phyloP scores from a whole-genome alignment of 1,140 invertebrate genomes.

The Drosophila bifasciata region DNA sequence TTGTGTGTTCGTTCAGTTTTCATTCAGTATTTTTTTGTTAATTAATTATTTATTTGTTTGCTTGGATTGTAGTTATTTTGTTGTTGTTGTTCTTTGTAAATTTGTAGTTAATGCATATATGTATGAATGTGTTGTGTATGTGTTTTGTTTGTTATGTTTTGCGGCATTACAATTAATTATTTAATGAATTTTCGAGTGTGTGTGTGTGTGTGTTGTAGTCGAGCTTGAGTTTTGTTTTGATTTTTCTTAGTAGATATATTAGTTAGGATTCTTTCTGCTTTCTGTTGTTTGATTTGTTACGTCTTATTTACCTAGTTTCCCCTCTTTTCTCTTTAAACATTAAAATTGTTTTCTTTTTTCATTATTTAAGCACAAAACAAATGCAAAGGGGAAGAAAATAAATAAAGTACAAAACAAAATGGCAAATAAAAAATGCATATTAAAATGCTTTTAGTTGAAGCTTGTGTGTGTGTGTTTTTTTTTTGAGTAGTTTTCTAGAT shows the following conservation, averaged over 20 bases:
- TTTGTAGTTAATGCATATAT: conserved; percentile 51
- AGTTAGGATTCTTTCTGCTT: conserved; percentile 46
- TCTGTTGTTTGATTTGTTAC: conserved; percentile 33
- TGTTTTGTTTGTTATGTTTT: too few relatives aligned
- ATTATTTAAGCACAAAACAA: conserved; percentile 30
- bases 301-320: not conserved
- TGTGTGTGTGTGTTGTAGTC: too few relatives aligned
- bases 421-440: conserved; percentile 25
- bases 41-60: conserved; percentile 13
- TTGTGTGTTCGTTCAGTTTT: conserved; percentile 9
- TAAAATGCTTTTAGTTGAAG: conserved; percentile 16
- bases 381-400: conserved; percentile 23
- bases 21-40: conserved; percentile 18
- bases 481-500: conserved; percentile 31
- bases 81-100: conserved; percentile 43
- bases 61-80: conserved; percentile 26
- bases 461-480: not conserved
- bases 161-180: too few relatives aligned
- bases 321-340: not conserved
- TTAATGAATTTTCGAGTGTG: too few relatives aligned
- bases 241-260: conserved; percentile 22
- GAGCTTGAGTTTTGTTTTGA: conserved; percentile 16
- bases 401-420: conserved; percentile 20
- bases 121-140: conserved; percentile 24
- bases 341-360: conserved; percentile 13